Conservation (phyloP, 2,888 invertebrate species). For the Odontocolon sp. region DNA sequence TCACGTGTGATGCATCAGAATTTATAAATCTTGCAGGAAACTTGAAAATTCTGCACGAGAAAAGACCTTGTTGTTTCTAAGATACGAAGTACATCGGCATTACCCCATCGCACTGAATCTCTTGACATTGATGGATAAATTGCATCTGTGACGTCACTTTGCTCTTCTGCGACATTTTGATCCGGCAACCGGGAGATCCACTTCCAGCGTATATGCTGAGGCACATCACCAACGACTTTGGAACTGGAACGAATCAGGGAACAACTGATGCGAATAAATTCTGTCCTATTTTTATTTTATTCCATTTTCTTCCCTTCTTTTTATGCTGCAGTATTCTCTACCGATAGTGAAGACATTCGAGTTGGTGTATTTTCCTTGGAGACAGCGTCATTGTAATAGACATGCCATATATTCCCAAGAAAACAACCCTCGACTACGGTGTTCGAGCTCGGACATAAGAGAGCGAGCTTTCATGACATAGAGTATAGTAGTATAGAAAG, state of each 20-base stretch:
- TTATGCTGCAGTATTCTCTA: no score
- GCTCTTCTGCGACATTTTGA: conserved; percentile 6
- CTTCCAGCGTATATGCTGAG: conserved; percentile 16
- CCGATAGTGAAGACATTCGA: background rate
- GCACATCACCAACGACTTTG: conserved; percentile 38
- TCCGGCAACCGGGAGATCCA: background rate
- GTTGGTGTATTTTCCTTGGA: background rate
- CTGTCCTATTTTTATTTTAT: background rate
- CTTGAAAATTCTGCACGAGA: no score
- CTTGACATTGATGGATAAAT: conserved; percentile 68
- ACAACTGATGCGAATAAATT: background rate
- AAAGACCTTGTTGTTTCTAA: no score
- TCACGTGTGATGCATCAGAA: conserved; percentile 72
- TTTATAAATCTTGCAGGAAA: no score
- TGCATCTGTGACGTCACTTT: conserved; percentile 59
- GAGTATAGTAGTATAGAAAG: background rate
- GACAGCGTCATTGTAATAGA: background rate
- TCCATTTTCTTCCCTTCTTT: no score
- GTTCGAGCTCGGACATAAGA: background rate
- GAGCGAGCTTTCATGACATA: conserved; percentile 10
- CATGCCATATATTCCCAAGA: background rate
- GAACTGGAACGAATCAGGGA: conserved; percentile 25
- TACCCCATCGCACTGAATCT: conserved; percentile 2
- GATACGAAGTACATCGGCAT: background rate
- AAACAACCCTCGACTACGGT: conserved; percentile 4